Conservation (phyloP, 2,888 invertebrate genomes). For the Cryptophagus acutangulus region DNA sequence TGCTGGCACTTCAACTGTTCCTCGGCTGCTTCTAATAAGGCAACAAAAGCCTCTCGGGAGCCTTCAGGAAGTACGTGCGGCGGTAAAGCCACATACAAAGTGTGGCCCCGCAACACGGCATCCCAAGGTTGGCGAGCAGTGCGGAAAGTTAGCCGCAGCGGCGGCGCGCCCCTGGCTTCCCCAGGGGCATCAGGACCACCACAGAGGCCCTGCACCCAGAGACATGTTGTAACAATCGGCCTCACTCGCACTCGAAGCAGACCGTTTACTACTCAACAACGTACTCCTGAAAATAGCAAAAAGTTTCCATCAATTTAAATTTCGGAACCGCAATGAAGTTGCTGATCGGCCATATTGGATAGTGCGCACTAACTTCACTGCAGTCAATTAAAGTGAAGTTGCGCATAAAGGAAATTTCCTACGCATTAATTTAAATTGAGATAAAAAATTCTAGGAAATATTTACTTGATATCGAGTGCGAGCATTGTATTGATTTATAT, state of each 20-base stretch:
- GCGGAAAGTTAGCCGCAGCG: slow-evolving; percentile 47
- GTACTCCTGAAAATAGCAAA: no score
- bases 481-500: no score
- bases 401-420: no score
- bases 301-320: no score
- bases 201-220: slow-evolving; percentile 99
- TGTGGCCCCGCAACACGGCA: slow-evolving; percentile 57
- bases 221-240: slow-evolving; percentile 74
- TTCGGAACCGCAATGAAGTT: no score
- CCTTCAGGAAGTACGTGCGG: slow-evolving; percentile 81
- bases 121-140: slow-evolving; percentile 48
- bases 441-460: no score
- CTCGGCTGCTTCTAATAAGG: slow-evolving; percentile 92
- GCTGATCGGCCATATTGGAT: no score
- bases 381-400: no score
- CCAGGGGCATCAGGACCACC: slow-evolving; percentile 99
- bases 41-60: slow-evolving; percentile 92
- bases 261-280: slow-evolving; percentile 53
- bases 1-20: slow-evolving; percentile 80
- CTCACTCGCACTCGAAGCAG: slow-evolving; percentile 65
- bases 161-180: slow-evolving; percentile 63
- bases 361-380: no score
- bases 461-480: no score
- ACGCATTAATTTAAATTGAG: no score
- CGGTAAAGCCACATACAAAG: slow-evolving; percentile 86